A percentile compares a stretch with the other conserved stretches of the same genome.
Evolutionary conservation across 2,113 vertebrate genomes (phyloP).

Genomic region (Hippocampus abdominalis): DNA sequence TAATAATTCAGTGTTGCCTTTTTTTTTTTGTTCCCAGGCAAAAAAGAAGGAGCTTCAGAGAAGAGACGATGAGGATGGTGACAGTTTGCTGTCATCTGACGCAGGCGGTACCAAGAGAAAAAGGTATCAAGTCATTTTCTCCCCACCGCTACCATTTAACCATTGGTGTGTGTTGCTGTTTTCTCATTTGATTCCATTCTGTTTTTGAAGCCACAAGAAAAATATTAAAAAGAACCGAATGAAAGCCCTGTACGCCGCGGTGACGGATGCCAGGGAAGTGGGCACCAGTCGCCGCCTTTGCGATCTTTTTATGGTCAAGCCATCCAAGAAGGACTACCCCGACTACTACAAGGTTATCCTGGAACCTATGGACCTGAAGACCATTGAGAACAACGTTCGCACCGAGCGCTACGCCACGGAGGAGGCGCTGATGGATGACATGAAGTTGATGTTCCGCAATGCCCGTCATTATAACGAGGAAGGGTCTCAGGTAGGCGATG

Average conservation of each 20-base stretch:
- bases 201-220: constrained; percentile 82
- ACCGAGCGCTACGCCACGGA: constrained; percentile 86
- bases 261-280: constrained; percentile 85
- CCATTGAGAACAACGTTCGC: constrained; percentile 91
- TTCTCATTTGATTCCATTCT: not conserved
- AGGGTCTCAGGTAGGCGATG: constrained; percentile 85
- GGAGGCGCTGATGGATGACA: constrained; percentile 89
- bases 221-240: constrained; percentile 90
- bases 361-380: constrained; percentile 97
- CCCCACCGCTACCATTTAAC: not conserved
- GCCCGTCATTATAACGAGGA: constrained; percentile 98
- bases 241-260: constrained; percentile 87
- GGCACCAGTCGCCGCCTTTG: constrained; percentile 86
- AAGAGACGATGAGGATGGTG: constrained; percentile 90
- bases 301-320: constrained; percentile 96
- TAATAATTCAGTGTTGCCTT: constrained; percentile 6
- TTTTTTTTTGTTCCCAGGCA: constrained; percentile 63
- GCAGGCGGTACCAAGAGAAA: constrained; percentile 89
- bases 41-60: constrained; percentile 91
- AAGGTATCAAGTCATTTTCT: constrained; percentile 70
- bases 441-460: constrained; percentile 97
- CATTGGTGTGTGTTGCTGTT: not conserved
- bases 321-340: constrained; percentile 97
- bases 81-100: constrained; percentile 94
- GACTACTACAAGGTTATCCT: constrained; percentile 98